A percentile compares a stretch with the other conserved stretches of the same genome.
phyloP scores from a whole-genome alignment of 2,113 vertebrate species.

The Pheucticus melanocephalus region DNA sequence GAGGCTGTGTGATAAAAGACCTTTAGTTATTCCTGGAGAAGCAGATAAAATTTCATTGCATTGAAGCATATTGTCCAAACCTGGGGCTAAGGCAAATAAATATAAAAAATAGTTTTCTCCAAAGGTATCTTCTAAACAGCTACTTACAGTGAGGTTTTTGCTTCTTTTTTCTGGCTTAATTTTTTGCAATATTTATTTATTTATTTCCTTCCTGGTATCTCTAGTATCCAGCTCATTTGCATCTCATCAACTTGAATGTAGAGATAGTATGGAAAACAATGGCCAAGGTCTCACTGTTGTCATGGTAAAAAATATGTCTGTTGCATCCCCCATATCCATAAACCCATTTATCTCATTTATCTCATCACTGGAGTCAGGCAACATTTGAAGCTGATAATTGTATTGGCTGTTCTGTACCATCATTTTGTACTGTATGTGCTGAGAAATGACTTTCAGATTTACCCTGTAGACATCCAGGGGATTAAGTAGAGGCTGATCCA shows the following conservation, averaged over 20 bases:
- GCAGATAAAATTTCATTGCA: neutral
- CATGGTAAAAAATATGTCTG: neutral
- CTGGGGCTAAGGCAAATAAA: neutral
- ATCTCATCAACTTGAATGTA: neutral
- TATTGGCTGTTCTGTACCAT: neutral
- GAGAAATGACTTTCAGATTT: neutral
- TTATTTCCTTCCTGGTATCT: neutral
- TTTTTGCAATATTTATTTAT: neutral
- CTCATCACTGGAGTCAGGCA: neutral
- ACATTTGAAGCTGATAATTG: neutral
- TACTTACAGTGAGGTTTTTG: neutral
- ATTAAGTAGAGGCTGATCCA: neutral
- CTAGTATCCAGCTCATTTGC: neutral
- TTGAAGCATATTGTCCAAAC: neutral
- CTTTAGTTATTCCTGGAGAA: neutral
- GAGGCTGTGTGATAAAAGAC: neutral
- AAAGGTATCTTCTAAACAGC: neutral
- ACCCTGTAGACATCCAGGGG: neutral
- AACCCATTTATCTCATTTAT: neutral
- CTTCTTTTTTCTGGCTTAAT: neutral
- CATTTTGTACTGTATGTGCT: neutral
- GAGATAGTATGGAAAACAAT: neutral
- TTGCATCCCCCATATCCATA: neutral
- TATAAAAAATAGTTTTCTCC: neutral
- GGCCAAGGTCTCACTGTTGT: neutral